A percentile compares a stretch with the other conserved stretches of the same genome.
These are phyloP conservation scores for Leptobrachium leishanense DNA, from an alignment of 2,113 vertebrate genomes.

Conservation along the genomic window DNA sequence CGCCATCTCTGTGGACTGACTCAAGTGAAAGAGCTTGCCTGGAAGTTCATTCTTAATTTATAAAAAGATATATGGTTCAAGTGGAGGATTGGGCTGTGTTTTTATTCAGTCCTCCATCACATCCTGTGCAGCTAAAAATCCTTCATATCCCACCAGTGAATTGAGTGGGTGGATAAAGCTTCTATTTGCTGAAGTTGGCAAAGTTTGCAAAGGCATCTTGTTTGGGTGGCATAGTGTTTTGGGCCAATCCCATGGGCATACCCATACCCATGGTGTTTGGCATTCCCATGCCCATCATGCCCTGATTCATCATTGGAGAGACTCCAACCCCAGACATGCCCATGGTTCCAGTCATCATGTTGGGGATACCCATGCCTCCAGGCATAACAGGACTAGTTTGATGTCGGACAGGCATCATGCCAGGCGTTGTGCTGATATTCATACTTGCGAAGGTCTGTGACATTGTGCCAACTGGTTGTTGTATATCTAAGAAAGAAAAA, in stretches of 20 bases:
- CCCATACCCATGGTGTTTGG: constrained; percentile 66
- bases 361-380: constrained; percentile 75
- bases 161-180: constrained; percentile 55
- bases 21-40: constrained; percentile 23
- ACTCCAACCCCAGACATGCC: constrained; percentile 74
- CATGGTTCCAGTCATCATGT: constrained; percentile 79
- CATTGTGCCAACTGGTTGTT: constrained; percentile 78
- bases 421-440: constrained; percentile 80
- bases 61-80: constrained; percentile 64
- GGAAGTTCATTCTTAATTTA: constrained; percentile 63
- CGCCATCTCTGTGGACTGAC: neutral
- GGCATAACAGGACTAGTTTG: constrained; percentile 70
- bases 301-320: constrained; percentile 73
- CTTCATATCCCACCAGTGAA: constrained; percentile 75
- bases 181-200: constrained; percentile 96
- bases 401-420: constrained; percentile 69
- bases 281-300: constrained; percentile 85
- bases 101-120: constrained; percentile 37
- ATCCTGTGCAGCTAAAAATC: constrained; percentile 86
- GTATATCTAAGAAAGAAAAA: constrained; percentile 70
- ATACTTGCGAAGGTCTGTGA: constrained; percentile 85
- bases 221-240: constrained; percentile 85
- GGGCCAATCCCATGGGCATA: constrained; percentile 68
- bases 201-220: constrained; percentile 98
- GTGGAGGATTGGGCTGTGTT: constrained; percentile 64